Base-by-base conservation (phyloP, 2,797 vertebrate genomes). In the Dipus sagitta region DNA sequence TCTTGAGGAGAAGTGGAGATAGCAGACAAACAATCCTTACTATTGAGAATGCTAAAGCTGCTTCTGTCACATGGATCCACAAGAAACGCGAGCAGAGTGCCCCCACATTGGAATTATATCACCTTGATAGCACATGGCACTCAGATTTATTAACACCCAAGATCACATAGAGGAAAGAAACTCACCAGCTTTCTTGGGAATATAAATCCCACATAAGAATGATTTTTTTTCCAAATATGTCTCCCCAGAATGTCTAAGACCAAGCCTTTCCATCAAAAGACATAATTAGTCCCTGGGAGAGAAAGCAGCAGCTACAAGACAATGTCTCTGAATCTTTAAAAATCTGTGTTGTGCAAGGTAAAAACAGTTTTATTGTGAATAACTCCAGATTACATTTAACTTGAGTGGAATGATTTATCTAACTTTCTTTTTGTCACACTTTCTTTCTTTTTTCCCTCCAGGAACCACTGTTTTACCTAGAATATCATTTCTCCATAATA, bases 241-340 rank as follows among this genome's bases (percentile, higher is more conserved):
- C 30, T 86, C 71, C 79, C n/a, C 65, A 90, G 54, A 77, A 90
- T 80, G 80, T 84, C 62, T 64, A 88, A 72, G 28, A 81, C 3
- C 74, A 84, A 54, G 11, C 1, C 5, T 75, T 79, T 94, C 76
- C 26, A 75, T 83, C 60, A 65, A 34, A 34, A 20, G 6, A 83
- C 11, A 52, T 89, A 91, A 94, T 94, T 89, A 76, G 83, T 76
- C 91, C 86, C 72, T 58, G 14, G 5, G 88, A 95, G 95, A 64
- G 14, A 79, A 82, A 54, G 26, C n/a, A 77, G 13, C 2, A 34
- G 7, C 3, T 83, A n/a, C 0, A 60, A 68, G 34, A 68, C 1
- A 60, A 78, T 2, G 1, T 32, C 60, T 24, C 52, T 58, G 6
- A 79, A 47, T 79, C 80, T 84, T 90, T 76, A 93, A 78, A 90